Base-by-base conservation (phyloP, 2,113 vertebrate species). In the Naja naja region DNA sequence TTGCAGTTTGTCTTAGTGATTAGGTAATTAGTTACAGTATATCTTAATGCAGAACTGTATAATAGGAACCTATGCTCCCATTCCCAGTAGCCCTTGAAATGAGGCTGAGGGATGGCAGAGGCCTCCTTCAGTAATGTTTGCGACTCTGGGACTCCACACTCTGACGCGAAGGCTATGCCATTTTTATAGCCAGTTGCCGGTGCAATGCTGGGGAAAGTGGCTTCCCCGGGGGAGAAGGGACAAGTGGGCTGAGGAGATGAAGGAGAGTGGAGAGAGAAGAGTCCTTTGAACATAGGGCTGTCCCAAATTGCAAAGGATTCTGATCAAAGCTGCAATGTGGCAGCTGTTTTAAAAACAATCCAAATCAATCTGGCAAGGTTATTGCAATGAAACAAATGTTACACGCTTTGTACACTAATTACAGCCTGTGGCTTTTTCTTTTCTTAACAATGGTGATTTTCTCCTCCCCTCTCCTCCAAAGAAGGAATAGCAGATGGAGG, bases 361-460 rank as follows among this genome's bases (percentile, higher is more conserved):
- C 90, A 93, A 95, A 90, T 91, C 88, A 53, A 87, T 25, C 47
- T 74, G 93, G 95, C 94, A 92, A 94, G 96, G 95, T 94, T 95
- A 81, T 94, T 88, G 5, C 91, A 93, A 92, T 53, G 95, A 97
- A 97, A 90, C 94, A 94, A 97, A 95, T 96, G 96, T 96, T 87
- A 1, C 95, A 90, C 90, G 69, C 91, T 60, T 4, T 0, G 69
- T 85, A 90, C 94, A 85, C 95, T 96, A 96, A 97, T 97, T 96
- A 96, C 95, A 96, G 95, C 69, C 90, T 96, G 96, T 94, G 25
- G 93, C 94, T 93, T 92, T 22, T 39, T 30, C 25, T 74, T 81
- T 69, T 81, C 43, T 81, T 9, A 39, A 43, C 16, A 8, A 43
- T 0, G 96, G 93, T 95, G 95, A 96, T 95, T 90, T 94, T 95